These are phyloP conservation scores for Spinus olivaceus DNA, from an alignment of 2,797 vertebrate genomes.

Conservation along the genomic window DNA sequence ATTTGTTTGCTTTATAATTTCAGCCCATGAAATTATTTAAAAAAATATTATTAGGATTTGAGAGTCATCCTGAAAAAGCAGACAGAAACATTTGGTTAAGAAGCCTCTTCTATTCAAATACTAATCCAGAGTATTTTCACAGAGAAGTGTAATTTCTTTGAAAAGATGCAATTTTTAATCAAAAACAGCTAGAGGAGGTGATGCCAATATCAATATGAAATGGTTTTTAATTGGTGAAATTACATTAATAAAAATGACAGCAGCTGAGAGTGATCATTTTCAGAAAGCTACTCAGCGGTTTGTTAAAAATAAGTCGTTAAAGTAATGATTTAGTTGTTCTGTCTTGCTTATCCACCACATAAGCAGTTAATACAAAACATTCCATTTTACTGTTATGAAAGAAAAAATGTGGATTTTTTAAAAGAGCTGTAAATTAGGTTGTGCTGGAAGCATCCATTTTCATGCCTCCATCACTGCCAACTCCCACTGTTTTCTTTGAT, in stretches of 20 bases:
- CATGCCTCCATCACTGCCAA: constrained; percentile 70
- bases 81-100: not conserved
- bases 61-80: not conserved
- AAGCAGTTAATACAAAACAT: constrained; percentile 52
- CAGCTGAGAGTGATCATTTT: not conserved
- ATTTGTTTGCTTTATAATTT: not conserved
- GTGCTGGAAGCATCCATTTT: constrained; percentile 70
- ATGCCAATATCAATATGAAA: not conserved
- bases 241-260: not conserved
- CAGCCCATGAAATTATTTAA: not conserved
- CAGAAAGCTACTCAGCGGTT: not conserved
- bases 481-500: constrained; percentile 74
- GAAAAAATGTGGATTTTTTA: constrained; percentile 41
- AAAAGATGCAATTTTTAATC: not conserved
- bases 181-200: not conserved
- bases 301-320: constrained; percentile 37
- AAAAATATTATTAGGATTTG: not conserved
- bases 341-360: constrained; percentile 33
- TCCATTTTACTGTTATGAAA: constrained; percentile 50
- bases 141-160: not conserved
- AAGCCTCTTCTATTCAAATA: not conserved
- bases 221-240: constrained; percentile 26
- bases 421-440: constrained; percentile 70
- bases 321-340: constrained; percentile 30
- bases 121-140: not conserved